Percentiles rank a stretch among this genome's conserved stretches.
Conservation (phyloP, 1,140 invertebrate species). For the Triops longicaudatus region DNA sequence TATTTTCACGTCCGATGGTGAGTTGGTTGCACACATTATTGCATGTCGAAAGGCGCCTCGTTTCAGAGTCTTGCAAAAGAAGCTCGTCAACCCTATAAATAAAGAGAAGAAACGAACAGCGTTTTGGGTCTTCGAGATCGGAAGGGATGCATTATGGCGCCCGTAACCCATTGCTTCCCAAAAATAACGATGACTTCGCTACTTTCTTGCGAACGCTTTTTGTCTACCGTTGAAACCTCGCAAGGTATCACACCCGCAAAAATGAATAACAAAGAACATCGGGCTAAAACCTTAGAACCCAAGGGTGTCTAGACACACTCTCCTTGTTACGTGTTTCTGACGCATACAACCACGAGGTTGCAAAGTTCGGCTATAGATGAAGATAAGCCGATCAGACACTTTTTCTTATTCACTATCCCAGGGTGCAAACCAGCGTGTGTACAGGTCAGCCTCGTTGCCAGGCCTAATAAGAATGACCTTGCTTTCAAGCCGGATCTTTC, state of each 20-base stretch:
- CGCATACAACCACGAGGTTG: background rate
- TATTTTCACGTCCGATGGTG: background rate
- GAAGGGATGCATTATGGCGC: background rate
- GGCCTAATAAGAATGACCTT: background rate
- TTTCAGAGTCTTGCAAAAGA: background rate
- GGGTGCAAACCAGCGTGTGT: background rate
- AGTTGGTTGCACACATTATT: background rate
- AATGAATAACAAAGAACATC: background rate
- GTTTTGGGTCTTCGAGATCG: background rate
- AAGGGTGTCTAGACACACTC: background rate
- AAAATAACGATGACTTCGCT: background rate
- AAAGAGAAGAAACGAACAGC: background rate
- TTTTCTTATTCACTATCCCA: background rate
- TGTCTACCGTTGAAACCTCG: background rate
- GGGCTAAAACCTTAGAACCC: background rate
- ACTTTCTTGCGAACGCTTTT: background rate
- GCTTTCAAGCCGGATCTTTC: background rate
- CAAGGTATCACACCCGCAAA: background rate
- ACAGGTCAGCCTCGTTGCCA: background rate
- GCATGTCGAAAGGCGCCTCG: background rate
- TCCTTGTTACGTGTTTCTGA: background rate
- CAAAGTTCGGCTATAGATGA: background rate
- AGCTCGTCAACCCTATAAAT: slow-evolving; percentile 7
- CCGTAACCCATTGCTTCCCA: background rate
- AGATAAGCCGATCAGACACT: background rate